Base-by-base conservation (phyloP, 1,140 invertebrate species). In the Nasonia vitripennis region DNA sequence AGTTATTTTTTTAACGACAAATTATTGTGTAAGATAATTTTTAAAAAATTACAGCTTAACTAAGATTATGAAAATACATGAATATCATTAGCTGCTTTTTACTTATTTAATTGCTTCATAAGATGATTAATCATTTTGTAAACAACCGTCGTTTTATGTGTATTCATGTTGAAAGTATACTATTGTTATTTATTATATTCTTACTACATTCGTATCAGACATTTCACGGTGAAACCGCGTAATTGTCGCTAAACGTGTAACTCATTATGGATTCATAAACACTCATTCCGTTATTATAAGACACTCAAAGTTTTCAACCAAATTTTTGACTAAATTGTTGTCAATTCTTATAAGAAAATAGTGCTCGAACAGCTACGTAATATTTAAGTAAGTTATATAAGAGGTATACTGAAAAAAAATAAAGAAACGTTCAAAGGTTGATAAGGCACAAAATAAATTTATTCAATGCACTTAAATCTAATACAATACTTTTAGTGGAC, bases 241-340 rank as follows among this genome's bases (percentile, higher is more conserved):
- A 11, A 78, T 9, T 71, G 78, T 68, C 78, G 37, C 41, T 67
- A 80, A 68, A 80, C 78, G 9, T 80, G 31, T 70, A 41, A 48
- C 48, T 73, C 48, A 83, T 74, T 75, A 62, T 45, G 41, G 6
- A 45, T 48, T 77, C 37, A 77, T 77, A 41, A 62, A 75, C 51
- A 62, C 41, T 55, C 70, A 83, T 83, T 83, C 81, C 81, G 45
- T 83, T 75, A 83, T 83, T 41, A 9, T 81, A 62, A 75, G 27
- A 37, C 37, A 34, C 51, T 79, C 62, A 51, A 48, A 51, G n/a
- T 62, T 27, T 48, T 78, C 27, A 78, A 10, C 34, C n/a, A 34
- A 79, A 23, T 45, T 14, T 77, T 45, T 34, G 23, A 75, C 34
- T 75, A 41, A 83, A 62, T 75, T 68, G 37, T 70, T 70, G 17